Percentiles rank a stretch among this genome's conserved stretches.
Conservation (phyloP, 2,888 invertebrate species). For the Eremobia ochroleuca region DNA sequence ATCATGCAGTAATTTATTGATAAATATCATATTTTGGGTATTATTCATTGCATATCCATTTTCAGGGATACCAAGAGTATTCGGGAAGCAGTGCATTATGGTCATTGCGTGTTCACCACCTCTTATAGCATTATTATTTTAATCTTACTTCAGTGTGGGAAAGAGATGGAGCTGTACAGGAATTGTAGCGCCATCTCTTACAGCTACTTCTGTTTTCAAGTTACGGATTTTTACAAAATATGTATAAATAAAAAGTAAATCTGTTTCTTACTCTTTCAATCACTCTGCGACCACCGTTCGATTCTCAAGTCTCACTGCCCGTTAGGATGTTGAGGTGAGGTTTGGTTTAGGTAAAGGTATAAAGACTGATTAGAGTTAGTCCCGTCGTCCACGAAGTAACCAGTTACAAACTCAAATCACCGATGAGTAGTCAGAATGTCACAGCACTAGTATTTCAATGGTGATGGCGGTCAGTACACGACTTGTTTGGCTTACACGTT, state of each 20-base stretch:
- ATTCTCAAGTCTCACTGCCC: not conserved
- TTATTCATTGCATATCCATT: not conserved
- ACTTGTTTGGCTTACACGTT: not conserved
- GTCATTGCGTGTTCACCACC: not conserved
- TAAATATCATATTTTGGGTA: constrained; percentile 21
- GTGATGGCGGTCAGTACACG: not conserved
- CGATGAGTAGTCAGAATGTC: not conserved
- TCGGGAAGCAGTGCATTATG: not conserved
- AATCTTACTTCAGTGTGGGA: not conserved
- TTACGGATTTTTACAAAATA: not conserved
- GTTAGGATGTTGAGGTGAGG: not conserved
- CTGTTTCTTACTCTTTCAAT: too few species aligned
- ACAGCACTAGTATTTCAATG: not conserved
- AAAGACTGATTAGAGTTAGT: not conserved
- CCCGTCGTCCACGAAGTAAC: not conserved
- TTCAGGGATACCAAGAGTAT: not conserved
- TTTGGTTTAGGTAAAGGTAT: not conserved
- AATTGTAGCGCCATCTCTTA: too few species aligned
- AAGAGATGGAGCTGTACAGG: too few species aligned
- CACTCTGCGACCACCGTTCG: not conserved
- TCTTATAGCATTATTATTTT: not conserved
- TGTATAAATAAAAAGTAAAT: not conserved
- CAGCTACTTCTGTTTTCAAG: not conserved
- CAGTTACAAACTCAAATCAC: not conserved
- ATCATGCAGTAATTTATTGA: constrained; percentile 38